Evolutionary conservation across 2,888 invertebrate species (phyloP), one percentile per base, ranked within the genome.

Genomic region (Quadroppia sp.): DNA sequence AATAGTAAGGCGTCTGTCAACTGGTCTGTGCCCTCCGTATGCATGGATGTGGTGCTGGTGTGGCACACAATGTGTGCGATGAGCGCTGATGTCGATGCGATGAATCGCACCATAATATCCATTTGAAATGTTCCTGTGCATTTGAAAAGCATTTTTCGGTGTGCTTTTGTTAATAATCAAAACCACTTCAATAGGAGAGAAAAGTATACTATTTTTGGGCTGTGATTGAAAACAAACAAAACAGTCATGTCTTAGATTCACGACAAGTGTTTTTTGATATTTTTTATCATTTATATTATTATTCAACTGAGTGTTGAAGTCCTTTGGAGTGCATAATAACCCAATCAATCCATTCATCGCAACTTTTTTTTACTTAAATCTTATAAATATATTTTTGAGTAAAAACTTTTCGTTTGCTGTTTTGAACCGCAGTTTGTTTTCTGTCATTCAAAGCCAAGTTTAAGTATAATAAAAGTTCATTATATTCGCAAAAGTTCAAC

Each of bases 231-330:
- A 11, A n/a, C n/a, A n/a, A 36, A 4, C 36, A 36, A 17, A 50
- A 50, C 50, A 50, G 50, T 50, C 50, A 50, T 50, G 50, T 50
- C 50, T n/a, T 50, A 50, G 50, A 50, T 17, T 50, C 15, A 50
- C 17, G 15, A 50, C 50, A 20, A 50, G 50, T 50, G 20, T 50
- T 50, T 50, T 15, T 4, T n/a, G n/a, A n/a, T 36, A 36, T 36
- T 36, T 36, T 36, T 36, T 9, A 36, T 36, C 15, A 7, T 50
- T 50, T 15, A 50, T 9, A 9, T 9, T 50, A 9, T 9, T 50
- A n/a, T 50, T 50, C 50, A 50, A 50, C 50, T 50, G 50, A 50
- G 50, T 50, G 50, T 50, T 50, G 50, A 50, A 50, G 50, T 42
- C 36, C 36, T 7, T 50, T 15, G 50, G 50, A 50, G 50, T 9